Evolutionary conservation across 2,888 invertebrate species (phyloP), one percentile per base, ranked within the genome.

Genomic region (Andricus curvator): DNA sequence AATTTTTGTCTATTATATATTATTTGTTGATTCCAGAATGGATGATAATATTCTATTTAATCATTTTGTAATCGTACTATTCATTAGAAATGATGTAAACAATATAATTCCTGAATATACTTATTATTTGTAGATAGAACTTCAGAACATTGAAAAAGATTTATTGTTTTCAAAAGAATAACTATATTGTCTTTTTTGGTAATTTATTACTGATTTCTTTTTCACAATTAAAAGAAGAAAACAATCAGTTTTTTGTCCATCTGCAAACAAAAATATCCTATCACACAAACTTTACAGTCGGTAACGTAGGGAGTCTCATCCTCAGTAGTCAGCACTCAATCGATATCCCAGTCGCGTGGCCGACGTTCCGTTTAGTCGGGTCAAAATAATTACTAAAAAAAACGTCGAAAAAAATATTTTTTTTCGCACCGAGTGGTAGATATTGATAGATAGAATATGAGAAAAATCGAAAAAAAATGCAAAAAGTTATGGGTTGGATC

Each of bases 401-500:
- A 60, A 13, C 3, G 13, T 60, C 11, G n/a, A 60, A 22, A 60
- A 60, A 60, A 60, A 60, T 60, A 60, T 22, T 0, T 60, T 56
- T 56, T 60, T 25, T 22, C 11, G 9, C 22, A 11, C 22, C 3
- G 0, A 60, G 11, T 60, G 22, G 22, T 60, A 13, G 13, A 60
- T n/a, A 60, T 22, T 22, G 22, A 60, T 60, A 22, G 4, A 9
- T 22, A 60, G 4, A 60, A 60, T 60, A 60, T 22, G n/a, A 22
- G 20, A 60, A 60, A 60, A 56, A 56, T 56, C 4, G 11, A 56
- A 85, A 89, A 92, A 93, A 93, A 91, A 87, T 83, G 33, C 78
- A 84, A 92, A 96, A 96, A 95, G 95, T 94, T 94, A 94, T 94
- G 93, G 95, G 97, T 96, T 95, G 95, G 94, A 95, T 95, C 96